Evolutionary conservation across 2,113 vertebrate species (phyloP), one percentile per base, ranked within the genome.

Genomic region (Pangasianodon gigas): DNA sequence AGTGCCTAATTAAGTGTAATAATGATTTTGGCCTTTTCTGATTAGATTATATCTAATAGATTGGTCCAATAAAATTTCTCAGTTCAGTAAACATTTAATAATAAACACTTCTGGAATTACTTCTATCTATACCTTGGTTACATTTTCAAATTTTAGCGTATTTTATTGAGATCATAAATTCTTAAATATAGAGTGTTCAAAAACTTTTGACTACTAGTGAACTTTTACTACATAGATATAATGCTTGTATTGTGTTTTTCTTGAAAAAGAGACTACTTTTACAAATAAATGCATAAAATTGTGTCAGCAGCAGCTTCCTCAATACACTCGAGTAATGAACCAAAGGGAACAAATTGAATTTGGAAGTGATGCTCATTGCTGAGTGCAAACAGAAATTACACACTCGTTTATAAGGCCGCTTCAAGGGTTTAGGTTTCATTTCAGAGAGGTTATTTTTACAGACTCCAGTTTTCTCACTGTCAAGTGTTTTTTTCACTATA

Each of bases 301-400:
- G 82, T 60, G 56, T 41, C 56, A 60, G 54, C 32, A 26, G 82
- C n/a, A 26, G 82, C 82, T 44, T 90, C 89, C 71, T 90, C 89
- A 87, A 71, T 84, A 58, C 85, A 80, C 71, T 69, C 88, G 87
- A 90, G 85, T 91, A 90, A 92, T 91, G 90, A 89, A 89, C 86
- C 86, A 84, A 41, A 75, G 77, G 65, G 71, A 74, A 74, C 67
- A 91, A 87, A 91, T 91, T 91, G 74, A 89, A 91, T 79, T 77
- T 85, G 83, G 84, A 90, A 88, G 88, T 37, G 80, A 83, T 81
- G 58, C 86, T 90, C 80, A 75, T 84, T 77, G 80, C 82, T 60
- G 41, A 87, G 67, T 52, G 84, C 87, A 84, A 88, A 86, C 88
- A 89, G 26, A 92, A 92, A 85, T 89, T 84, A 69, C 75, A 84